These are phyloP conservation scores for Ichneumoninae sp. DNA, from an alignment of 2,888 invertebrate species.

Conservation along the genomic window DNA sequence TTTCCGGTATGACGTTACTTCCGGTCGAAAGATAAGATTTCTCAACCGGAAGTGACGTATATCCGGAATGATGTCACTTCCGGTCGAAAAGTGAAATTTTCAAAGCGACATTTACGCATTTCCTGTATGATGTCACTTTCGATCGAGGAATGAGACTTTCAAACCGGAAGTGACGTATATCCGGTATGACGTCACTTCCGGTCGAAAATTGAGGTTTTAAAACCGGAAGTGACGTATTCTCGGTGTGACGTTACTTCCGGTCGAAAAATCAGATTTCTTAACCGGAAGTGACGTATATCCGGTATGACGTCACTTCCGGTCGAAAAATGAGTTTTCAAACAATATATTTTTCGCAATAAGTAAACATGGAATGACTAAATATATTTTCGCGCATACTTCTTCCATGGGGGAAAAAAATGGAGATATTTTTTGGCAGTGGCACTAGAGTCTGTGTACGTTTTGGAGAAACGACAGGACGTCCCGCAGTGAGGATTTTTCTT, in stretches of 20 bases:
- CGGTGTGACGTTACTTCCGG: neutral
- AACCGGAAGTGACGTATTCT: too few species aligned
- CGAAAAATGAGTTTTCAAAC: neutral
- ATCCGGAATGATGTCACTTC: too few species aligned
- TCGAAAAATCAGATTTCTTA: neutral
- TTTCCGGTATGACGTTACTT: neutral
- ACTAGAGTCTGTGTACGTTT: neutral
- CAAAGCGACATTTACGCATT: too few species aligned
- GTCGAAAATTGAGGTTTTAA: neutral
- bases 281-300: too few species aligned
- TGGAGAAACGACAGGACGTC: conserved; percentile 4
- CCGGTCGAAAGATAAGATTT: too few species aligned
- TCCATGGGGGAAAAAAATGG: neutral
- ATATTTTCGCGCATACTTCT: neutral
- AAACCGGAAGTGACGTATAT: too few species aligned
- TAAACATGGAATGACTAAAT: neutral
- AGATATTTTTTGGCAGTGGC: neutral
- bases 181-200: neutral
- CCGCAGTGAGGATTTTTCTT: conserved; percentile 59
- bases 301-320: neutral
- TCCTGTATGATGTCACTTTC: too few species aligned
- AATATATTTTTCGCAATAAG: neutral
- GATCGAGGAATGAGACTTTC: too few species aligned
- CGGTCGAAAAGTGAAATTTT: too few species aligned
- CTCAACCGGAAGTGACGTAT: too few species aligned